Base-by-base conservation (phyloP, 2,797 vertebrate species). In the Propithecus deckenii region DNA sequence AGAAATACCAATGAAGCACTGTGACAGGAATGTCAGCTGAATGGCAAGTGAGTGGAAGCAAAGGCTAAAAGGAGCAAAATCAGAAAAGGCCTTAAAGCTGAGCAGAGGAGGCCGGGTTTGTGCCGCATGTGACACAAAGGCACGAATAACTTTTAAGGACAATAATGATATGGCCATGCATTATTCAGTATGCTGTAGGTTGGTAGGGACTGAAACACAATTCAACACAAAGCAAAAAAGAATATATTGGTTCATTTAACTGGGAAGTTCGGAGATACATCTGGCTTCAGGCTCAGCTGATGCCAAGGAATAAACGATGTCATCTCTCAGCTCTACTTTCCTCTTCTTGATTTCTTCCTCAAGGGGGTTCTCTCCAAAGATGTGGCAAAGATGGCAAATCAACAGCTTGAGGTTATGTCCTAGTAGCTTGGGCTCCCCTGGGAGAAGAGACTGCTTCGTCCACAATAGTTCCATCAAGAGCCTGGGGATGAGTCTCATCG, bases 261-360 rank as follows among this genome's bases (percentile, higher is more conserved):
- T 14, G 55, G 32, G 12, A 46, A 74, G 28, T 41, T 41, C 75
- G 71, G 46, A 84, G 22, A 25, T 30, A 7, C 28, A 35, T 52
- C 59, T 83, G 75, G 72, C 72, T 91, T 87, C 67, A 75, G 84
- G 32, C 38, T 81, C 57, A 67, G 48, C 52, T 55, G 35, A 61
- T 84, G 30, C 50, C 76, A 75, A 76, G 43, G 35, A 83, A 65
- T 65, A 78, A 84, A 88, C 25, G 22, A 78, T 14, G 30, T n/a
- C 63, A 84, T 67, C 65, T 55, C 35, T 83, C n/a, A 23, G 38
- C 32, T 78, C 71, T 22, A 30, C 28, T n/a, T 67, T 41, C 55
- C 71, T 65, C 18, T 86, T 59, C 67, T 95, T 59, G n/a, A 69
- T 80, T 92, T 74, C 65, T 92, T 86, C 80, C 71, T 89, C 78